phyloP scores from a whole-genome alignment of 2,888 invertebrate genomes.

The Antitype chi region DNA sequence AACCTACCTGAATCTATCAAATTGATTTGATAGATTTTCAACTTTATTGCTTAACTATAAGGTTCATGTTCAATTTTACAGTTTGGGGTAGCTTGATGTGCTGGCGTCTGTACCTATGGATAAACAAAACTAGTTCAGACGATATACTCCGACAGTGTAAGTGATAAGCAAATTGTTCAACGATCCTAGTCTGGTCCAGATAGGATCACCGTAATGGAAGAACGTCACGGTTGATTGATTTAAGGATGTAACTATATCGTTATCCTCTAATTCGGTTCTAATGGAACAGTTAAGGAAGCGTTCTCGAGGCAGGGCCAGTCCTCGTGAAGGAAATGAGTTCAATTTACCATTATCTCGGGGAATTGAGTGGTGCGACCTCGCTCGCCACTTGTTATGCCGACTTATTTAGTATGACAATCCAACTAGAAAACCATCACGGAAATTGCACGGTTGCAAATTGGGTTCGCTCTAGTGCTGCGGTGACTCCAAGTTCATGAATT shows the following conservation, averaged over 20 bases:
- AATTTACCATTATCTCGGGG: conserved; percentile 86
- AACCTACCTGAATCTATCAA: no score
- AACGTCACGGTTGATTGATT: conserved; percentile 69
- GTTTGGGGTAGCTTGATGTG: no score
- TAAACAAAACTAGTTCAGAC: conserved; percentile 28
- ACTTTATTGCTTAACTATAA: no score
- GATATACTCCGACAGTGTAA: conserved; percentile 42
- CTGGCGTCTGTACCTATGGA: background rate
- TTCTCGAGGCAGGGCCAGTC: conserved; percentile 72
- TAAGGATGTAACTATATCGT: conserved; percentile 70
- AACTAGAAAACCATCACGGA: conserved; percentile 78
- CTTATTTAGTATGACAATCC: conserved; percentile 80
- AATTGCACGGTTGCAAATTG: conserved; percentile 77
- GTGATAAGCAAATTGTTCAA: conserved; percentile 57
- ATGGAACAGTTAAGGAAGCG: conserved; percentile 79
- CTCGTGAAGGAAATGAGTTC: conserved; percentile 85
- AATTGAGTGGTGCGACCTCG: conserved; percentile 79
- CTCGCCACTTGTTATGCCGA: conserved; percentile 75
- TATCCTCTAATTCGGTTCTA: conserved; percentile 79
- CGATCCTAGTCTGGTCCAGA: conserved; percentile 40
- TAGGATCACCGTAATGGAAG: conserved; percentile 67
- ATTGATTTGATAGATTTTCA: no score
- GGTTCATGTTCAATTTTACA: no score
- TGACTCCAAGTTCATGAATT: conserved; percentile 65
- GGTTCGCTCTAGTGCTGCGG: conserved; percentile 70